phyloP scores from a whole-genome alignment of 1,140 invertebrate species.

The Coelopa frigida region DNA sequence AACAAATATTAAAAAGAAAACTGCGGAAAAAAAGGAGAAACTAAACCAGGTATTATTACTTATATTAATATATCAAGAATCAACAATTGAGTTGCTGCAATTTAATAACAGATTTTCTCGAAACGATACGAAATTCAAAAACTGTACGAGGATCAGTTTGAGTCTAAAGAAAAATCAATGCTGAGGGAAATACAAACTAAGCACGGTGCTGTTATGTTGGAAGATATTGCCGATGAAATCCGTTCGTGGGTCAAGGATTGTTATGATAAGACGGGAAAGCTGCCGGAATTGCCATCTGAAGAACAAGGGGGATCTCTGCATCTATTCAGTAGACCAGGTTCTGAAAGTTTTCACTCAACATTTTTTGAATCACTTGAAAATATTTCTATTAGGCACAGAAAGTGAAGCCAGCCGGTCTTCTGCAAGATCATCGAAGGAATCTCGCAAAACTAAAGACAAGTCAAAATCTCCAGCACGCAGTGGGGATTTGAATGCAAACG shows the following conservation, averaged over 20 bases:
- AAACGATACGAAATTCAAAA: no score
- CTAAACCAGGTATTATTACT: slow-evolving; percentile 25
- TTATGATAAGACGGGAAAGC: slow-evolving; percentile 72
- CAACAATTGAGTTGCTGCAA: not conserved
- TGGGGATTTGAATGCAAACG: slow-evolving; percentile 50
- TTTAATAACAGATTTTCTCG: no score
- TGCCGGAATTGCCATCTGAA: slow-evolving; percentile 84
- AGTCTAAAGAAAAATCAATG: slow-evolving; percentile 51
- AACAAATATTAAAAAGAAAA: slow-evolving; percentile 25
- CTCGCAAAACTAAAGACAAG: slow-evolving; percentile 63
- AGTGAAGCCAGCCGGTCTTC: slow-evolving; percentile 72
- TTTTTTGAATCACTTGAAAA: slow-evolving; percentile 3
- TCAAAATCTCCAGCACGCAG: slow-evolving; percentile 50
- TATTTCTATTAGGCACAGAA: slow-evolving; percentile 50
- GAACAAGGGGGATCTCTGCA: slow-evolving; percentile 79
- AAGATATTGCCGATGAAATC: slow-evolving; percentile 78
- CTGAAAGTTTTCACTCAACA: slow-evolving; percentile 10
- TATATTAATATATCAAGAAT: not conserved
- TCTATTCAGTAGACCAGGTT: slow-evolving; percentile 71
- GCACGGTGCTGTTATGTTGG: slow-evolving; percentile 60
- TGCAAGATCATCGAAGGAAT: slow-evolving; percentile 66
- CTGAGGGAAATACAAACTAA: slow-evolving; percentile 56
- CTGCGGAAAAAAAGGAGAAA: slow-evolving; percentile 32
- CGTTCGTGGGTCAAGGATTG: slow-evolving; percentile 76
- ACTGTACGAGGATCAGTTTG: slow-evolving; percentile 54